A percentile compares a stretch with the other conserved stretches of the same genome.
Conservation (phyloP, 2,113 vertebrate genomes). For the Myotis davidii region DNA sequence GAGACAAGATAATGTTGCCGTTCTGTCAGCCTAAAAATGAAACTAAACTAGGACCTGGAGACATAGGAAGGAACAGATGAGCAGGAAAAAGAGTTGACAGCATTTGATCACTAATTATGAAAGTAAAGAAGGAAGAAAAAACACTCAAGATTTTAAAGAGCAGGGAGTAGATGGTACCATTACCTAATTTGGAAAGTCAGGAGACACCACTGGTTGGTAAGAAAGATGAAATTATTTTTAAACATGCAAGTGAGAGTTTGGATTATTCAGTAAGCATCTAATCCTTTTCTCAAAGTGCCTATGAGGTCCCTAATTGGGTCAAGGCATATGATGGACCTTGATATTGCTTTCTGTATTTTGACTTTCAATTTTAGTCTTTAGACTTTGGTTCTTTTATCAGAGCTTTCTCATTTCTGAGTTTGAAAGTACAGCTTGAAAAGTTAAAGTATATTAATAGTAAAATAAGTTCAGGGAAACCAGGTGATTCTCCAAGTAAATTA, state of each 20-base stretch:
- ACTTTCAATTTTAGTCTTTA: constrained; percentile 10
- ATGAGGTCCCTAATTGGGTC: not conserved
- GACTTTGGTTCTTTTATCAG: not conserved
- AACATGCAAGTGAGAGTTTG: not conserved
- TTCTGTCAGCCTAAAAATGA: not conserved
- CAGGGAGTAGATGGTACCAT: not conserved
- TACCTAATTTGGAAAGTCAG: not conserved
- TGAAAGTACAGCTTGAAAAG: not conserved
- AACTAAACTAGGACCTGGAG: not conserved
- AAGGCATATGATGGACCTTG: not conserved
- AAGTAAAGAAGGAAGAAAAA: not conserved
- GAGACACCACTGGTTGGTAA: not conserved
- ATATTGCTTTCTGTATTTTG: not conserved
- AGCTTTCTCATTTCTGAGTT: not conserved
- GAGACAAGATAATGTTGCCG: not conserved
- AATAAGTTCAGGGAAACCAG: not conserved
- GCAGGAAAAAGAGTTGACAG: not conserved
- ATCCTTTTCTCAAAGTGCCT: not conserved
- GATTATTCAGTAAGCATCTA: not conserved
- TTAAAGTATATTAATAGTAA: constrained; percentile 27
- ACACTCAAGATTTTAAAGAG: not conserved
- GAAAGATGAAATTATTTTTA: not conserved
- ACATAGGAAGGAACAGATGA: not conserved
- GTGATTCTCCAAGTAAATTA: constrained; percentile 1
- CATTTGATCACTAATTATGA: not conserved